Percentiles rank a stretch among this genome's conserved stretches.
Evolutionary conservation across 1,140 invertebrate species (phyloP).

Genomic region (Tyrophagus putrescentiae): DNA sequence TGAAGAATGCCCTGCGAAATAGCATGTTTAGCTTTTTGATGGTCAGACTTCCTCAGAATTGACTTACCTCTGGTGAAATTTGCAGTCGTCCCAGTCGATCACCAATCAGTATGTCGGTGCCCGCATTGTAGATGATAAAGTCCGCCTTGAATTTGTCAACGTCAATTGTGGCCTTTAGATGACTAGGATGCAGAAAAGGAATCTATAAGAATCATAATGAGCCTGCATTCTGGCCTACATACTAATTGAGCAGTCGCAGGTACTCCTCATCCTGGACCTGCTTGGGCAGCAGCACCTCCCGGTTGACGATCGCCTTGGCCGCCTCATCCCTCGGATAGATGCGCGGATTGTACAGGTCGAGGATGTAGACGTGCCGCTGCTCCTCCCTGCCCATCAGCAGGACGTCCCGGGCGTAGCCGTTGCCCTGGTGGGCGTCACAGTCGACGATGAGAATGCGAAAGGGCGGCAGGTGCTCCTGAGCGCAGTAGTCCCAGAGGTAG

Average conservation of each 20-base stretch:
- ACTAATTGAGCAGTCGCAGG: conserved; percentile 49
- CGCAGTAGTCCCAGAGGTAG: conserved; percentile 42
- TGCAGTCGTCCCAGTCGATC: conserved; percentile 51
- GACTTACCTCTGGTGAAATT: conserved; percentile 45
- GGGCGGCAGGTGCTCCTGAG: conserved; percentile 39
- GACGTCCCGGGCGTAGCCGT: conserved; percentile 70
- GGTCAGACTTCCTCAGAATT: conserved; percentile 22
- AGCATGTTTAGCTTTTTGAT: not conserved
- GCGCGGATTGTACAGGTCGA: conserved; percentile 66
- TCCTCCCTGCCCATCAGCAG: conserved; percentile 30
- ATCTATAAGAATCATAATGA: conserved; percentile 3
- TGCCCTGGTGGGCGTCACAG: conserved; percentile 76
- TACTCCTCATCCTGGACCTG: conserved; percentile 54
- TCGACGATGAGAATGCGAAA: conserved; percentile 67
- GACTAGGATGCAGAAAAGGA: conserved; percentile 29
- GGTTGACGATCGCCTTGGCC: conserved; percentile 56
- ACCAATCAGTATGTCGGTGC: conserved; percentile 61
- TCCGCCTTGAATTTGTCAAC: conserved; percentile 53
- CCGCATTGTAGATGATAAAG: conserved; percentile 70
- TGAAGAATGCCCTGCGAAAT: conserved; percentile 53
- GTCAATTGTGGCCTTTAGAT: conserved; percentile 46
- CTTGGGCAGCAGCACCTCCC: conserved; percentile 49
- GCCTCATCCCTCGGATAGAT: conserved; percentile 62
- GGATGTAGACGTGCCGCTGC: conserved; percentile 49
- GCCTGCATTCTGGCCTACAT: conserved; percentile 28